Evolutionary conservation across 2,113 vertebrate genomes (phyloP), one percentile per base, ranked within the genome.

Genomic region (Illadopsis cleaveri): DNA sequence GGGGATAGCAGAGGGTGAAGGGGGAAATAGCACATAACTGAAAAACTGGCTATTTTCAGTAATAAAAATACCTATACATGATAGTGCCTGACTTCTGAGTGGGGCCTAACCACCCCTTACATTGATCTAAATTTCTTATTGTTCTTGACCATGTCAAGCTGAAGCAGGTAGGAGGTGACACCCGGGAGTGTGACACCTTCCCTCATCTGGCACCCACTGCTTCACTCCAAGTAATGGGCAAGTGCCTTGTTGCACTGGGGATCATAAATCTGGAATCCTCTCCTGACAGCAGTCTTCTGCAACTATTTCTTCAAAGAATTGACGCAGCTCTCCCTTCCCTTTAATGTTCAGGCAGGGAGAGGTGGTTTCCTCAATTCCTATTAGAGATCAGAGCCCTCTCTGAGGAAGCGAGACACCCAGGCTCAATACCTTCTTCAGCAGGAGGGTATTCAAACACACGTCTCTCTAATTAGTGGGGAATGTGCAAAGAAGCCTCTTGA

Each of bases 221-320:
- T 93, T 79, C 66, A 30, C 21, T 76, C 23, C 45, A 65, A 48
- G 64, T 4, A 37, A 83, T 8, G 30, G 47, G 17, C 11, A 73
- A 66, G 23, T 61, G 28, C 37, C n/a, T 48, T 53, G 31, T 78
- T 85, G 66, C 57, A 45, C 48, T 10, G 48, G 19, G n/a, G 20
- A 64, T 69, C 35, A 40, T 42, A 90, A 66, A 79, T 12, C 44
- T 72, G 40, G 69, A 86, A 81, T 75, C 51, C 23, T 86, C 47
- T 91, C 60, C 64, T 51, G 33, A 27, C 9, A 40, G 48, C 70
- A 89, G 69, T 44, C 48, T 82, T 90, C 68, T 72, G 53, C 84
- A 91, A 82, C 2, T 13, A 58, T 91, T 91, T 86, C 53, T 95
- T 95, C 87, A 94, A 91, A 93, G 25, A 84, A 75, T 6, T 94